phyloP scores from a whole-genome alignment of 2,888 invertebrate genomes.

The Dryobota labecula region DNA sequence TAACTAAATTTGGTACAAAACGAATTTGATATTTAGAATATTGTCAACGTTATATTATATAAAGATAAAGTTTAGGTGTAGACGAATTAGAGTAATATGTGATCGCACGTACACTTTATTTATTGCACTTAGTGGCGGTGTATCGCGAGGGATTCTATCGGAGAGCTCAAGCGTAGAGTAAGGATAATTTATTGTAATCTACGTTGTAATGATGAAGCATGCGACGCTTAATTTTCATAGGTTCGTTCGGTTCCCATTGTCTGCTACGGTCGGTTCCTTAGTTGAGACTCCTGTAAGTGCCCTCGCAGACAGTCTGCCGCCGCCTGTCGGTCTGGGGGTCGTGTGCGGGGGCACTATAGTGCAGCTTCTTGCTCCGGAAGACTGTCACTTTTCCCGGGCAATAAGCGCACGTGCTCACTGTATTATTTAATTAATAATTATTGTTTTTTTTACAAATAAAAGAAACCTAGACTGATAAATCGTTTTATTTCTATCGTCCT shows the following conservation, averaged over 20 bases:
- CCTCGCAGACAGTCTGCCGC: slow-evolving; percentile 41
- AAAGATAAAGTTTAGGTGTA: slow-evolving; percentile 74
- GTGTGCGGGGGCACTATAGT: slow-evolving; percentile 62
- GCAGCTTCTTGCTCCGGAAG: slow-evolving; percentile 90
- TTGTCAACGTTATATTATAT: slow-evolving; percentile 79
- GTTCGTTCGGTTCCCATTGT: slow-evolving; percentile 62
- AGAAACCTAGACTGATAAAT: slow-evolving; percentile 86
- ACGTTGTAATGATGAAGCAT: slow-evolving; percentile 30
- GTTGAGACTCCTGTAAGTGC: slow-evolving; percentile 63
- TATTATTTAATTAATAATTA: slow-evolving; percentile 84
- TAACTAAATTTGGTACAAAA: slow-evolving; percentile 86
- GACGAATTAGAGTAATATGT: slow-evolving; percentile 78
- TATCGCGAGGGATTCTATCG: slow-evolving; percentile 64
- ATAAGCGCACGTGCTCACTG: slow-evolving; percentile 87
- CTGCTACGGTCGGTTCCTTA: slow-evolving; percentile 69
- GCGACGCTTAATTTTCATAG: slow-evolving; percentile 52
- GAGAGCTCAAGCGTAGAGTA: slow-evolving; percentile 76
- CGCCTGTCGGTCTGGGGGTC: slow-evolving; percentile 18
- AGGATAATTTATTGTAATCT: slow-evolving; percentile 68
- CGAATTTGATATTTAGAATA: slow-evolving; percentile 81
- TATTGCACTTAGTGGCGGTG: slow-evolving; percentile 78
- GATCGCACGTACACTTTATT: slow-evolving; percentile 83
- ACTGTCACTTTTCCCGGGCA: slow-evolving; percentile 89
- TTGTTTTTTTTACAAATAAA: slow-evolving; percentile 89
- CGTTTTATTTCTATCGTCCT: slow-evolving; percentile 68